Base-by-base conservation (phyloP, 2,113 vertebrate genomes). In the Dasyprocta punctata region DNA sequence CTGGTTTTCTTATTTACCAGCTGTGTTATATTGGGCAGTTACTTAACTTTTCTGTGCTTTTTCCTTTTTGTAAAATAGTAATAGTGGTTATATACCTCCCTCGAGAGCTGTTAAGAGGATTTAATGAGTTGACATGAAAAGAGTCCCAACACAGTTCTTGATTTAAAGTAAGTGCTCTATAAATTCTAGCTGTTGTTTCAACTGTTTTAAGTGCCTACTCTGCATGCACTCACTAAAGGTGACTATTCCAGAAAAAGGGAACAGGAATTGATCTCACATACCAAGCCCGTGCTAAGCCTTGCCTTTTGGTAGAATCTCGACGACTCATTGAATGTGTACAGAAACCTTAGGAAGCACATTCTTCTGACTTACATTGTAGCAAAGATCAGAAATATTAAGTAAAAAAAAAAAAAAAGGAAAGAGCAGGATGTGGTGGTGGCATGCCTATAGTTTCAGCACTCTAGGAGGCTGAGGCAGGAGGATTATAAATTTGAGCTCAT, bases 321-420 rank as follows among this genome's bases (percentile, higher is more conserved):
- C 22, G 14, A 24, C 17, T 67, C 10, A 41, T 80, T 87, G 73
- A 80, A 67, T 61, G 60, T 89, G 86, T 81, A 71, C 4, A 80
- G 38, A n/a, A 14, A 61, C 26, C 38, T 38, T 38, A 4, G 69
- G 54, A 90, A 38, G 41, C 47, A 28, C 30, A 60, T 22, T 60
- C 65, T 60, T 54, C 47, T 61, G 78, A n/a, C 7, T 33, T 11
- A 56, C 60, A 83, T 86, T 38, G 33, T 4, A 77, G 44, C 28
- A 80, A 58, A 81, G 33, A 86, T 90, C 80, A 84, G 86, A 92
- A 93, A 94, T 4, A 11, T 73, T 49, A 58, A n/a, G n/a, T 28
- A 19, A 77, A 77, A 75, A 84, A 47, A 19, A 77, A 77, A 75
- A 84, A 47, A 36, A 5, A 19, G 3, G 47, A 80, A 52, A 19